Evolutionary conservation across 2,888 invertebrate genomes (phyloP).

Genomic region (Synanthedon myopaeformis): DNA sequence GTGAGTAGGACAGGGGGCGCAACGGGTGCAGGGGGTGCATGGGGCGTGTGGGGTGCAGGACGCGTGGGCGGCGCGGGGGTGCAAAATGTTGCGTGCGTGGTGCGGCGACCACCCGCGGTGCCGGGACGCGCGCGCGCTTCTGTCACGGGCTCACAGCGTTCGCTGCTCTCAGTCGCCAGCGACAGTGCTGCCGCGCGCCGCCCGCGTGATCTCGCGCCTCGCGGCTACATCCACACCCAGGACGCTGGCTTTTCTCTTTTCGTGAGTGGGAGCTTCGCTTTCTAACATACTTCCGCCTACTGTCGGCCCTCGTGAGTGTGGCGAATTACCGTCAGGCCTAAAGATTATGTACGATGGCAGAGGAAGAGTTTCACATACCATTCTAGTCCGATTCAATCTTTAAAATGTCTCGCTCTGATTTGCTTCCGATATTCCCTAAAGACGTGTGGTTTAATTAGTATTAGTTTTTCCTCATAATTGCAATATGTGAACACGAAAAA

Average conservation of each 20-base stretch:
- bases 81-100: conserved; percentile 21
- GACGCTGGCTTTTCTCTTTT: conserved; percentile 65
- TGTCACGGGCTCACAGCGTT: conserved; percentile 54
- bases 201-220: conserved; percentile 48
- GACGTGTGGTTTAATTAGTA: too few relatives aligned
- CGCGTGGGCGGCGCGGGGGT: conserved; percentile 24
- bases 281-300: conserved; percentile 49
- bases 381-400: too few relatives aligned
- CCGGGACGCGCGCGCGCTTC: conserved; percentile 33
- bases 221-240: conserved; percentile 46
- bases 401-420: too few relatives aligned
- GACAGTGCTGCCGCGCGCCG: conserved; percentile 62
- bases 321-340: neutral
- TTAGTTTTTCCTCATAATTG: too few relatives aligned
- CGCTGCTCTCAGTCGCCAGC: conserved; percentile 64
- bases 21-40: conserved; percentile 17
- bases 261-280: conserved; percentile 70
- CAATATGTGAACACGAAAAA: too few relatives aligned
- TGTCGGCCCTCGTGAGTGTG: conserved; percentile 15
- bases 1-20: conserved; percentile 64
- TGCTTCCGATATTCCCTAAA: too few relatives aligned
- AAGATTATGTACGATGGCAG: neutral
- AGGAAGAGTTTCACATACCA: neutral
- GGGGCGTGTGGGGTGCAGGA: conserved; percentile 16
- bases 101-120: conserved; percentile 37